Evolutionary conservation across 2,113 vertebrate genomes (phyloP), one percentile per base, ranked within the genome.

Genomic region (Sorex fumeus): DNA sequence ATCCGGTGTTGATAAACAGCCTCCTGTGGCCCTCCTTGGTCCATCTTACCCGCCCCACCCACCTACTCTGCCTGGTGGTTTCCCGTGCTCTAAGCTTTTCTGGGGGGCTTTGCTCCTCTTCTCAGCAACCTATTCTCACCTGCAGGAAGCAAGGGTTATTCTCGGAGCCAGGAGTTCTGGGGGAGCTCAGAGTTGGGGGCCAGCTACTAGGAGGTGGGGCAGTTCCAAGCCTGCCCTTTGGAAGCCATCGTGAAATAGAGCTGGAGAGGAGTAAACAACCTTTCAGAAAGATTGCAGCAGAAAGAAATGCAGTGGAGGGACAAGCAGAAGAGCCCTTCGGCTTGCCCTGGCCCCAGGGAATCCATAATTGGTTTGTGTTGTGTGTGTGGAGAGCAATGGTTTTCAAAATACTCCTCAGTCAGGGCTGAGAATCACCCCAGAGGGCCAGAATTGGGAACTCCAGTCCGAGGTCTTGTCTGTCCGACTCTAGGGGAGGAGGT

Each of bases 1-100:
- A 90, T 74, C 78, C 76, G 23, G 71, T 69, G 86, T 50, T 47
- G 82, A 87, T 84, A 57, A 82, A 85, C 50, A 82, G 47, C 19
- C 67, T 8, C 70, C 70, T 62, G 87, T 53, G 57, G 21, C 62
- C 69, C 71, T 8, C 67, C 11, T 28, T 13, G 9, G 30, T 57
- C 23, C 9, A 27, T 23, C 47, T 18, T 12, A 30, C 60, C 70
- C 43, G 21, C 43, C 16, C 10, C 30, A 18, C 3, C 13, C 32
- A 32, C 47, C 47, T 9, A 50, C 47, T 12, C 47, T 13, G 13
- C 47, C 9, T 6, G 47, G 47, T 50, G 47, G 47, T 50, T 10
- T 13, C 47, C 10, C 6, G 47, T 50, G 47, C 47, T 50, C 47
- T 50, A 5, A 50, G 47, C 47, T 12, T 9, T n/a, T 34, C 72